Percentiles rank a stretch among this genome's conserved stretches.
Evolutionary conservation across 1,140 invertebrate genomes (phyloP).

Genomic region (Halesus radiatus): DNA sequence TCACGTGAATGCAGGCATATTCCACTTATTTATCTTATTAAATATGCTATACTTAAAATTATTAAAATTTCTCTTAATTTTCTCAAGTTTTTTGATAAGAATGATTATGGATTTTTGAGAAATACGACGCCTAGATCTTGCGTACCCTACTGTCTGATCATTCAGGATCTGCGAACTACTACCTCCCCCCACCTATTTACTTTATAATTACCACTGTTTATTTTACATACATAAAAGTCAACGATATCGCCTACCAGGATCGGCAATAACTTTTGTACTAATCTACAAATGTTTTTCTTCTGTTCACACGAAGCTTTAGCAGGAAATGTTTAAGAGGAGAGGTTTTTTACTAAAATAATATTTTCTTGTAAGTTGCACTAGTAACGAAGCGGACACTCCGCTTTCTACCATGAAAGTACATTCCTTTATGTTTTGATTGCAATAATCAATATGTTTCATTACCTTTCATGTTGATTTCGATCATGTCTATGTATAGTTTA

Average conservation of each 20-base stretch:
- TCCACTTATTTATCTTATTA: too few relatives aligned
- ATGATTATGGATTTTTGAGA: not conserved
- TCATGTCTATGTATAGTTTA: constrained; percentile 63
- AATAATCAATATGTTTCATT: constrained; percentile 25
- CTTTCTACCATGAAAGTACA: not conserved
- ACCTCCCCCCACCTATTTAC: constrained; percentile 16
- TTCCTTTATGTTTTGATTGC: constrained; percentile 30
- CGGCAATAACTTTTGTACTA: constrained; percentile 49
- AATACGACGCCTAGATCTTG: not conserved
- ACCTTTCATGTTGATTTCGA: constrained; percentile 35
- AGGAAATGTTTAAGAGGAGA: constrained; percentile 57
- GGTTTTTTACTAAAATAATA: constrained; percentile 49
- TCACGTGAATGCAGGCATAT: too few relatives aligned
- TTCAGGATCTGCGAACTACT: not conserved
- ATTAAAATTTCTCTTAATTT: not conserved
- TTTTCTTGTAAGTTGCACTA: constrained; percentile 55
- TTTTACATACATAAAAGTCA: constrained; percentile 10
- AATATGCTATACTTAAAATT: too few relatives aligned
- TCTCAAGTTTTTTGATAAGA: not conserved
- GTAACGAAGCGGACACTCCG: constrained; percentile 19
- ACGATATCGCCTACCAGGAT: constrained; percentile 2
- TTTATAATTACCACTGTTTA: constrained; percentile 32
- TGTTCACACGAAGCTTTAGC: constrained; percentile 54
- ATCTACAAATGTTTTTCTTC: constrained; percentile 57
- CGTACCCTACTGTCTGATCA: not conserved